These are phyloP conservation scores for Sepiola atlantica DNA, from an alignment of 2,888 invertebrate species.

Conservation along the genomic window DNA sequence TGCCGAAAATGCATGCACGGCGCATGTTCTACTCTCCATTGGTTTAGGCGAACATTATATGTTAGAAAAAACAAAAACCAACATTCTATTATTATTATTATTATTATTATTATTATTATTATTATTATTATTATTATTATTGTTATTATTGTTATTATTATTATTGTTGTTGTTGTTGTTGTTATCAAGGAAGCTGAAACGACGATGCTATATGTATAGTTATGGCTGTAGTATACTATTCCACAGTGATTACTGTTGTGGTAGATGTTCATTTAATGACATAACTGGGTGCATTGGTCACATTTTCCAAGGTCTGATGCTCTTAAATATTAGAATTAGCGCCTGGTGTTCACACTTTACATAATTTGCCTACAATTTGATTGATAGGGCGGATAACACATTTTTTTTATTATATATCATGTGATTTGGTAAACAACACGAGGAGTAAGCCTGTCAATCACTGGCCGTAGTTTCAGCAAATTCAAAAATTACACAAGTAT, in stretches of 20 bases:
- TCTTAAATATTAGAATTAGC: not conserved
- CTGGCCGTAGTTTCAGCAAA: not conserved
- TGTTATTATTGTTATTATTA: not conserved
- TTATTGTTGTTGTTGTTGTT: not conserved
- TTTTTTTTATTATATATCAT: not conserved
- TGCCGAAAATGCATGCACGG: not conserved
- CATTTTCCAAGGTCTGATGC: not conserved
- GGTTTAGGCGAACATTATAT: too few species aligned
- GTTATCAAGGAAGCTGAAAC: not conserved
- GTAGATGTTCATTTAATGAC: not conserved
- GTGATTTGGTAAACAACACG: not conserved
- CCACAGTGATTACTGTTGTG: not conserved
- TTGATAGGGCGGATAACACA: not conserved
- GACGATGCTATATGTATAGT: not conserved
- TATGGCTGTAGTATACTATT: not conserved
- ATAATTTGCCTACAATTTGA: conserved; percentile 12
- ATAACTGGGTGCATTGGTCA: not conserved
- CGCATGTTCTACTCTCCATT: too few species aligned
- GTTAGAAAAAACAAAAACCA: too few species aligned
- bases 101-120: not conserved
- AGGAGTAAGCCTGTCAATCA: not conserved
- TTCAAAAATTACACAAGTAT: not conserved
- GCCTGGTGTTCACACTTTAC: not conserved
- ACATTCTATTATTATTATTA: too few species aligned
- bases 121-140: not conserved